A percentile compares a stretch with the other conserved stretches of the same genome.
phyloP scores from a whole-genome alignment of 1,140 invertebrate genomes.

The Akabosia matsudoensis region DNA sequence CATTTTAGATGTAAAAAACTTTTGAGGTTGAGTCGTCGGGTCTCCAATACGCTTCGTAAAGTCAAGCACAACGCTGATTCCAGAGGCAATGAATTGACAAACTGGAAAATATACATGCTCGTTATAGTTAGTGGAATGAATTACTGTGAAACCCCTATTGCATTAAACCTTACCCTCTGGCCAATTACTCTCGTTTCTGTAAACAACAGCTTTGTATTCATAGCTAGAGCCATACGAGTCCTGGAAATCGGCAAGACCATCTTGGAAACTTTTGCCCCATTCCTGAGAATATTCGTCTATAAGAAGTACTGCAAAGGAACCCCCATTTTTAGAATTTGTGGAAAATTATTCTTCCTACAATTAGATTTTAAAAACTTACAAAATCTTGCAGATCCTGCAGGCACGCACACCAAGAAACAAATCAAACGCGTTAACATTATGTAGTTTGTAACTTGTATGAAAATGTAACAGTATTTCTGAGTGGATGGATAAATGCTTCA shows the following conservation, averaged over 20 bases:
- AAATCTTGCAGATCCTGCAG: background rate
- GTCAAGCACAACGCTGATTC: slow-evolving; percentile 40
- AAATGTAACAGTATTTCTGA: too few relatives aligned
- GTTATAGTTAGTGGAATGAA: background rate
- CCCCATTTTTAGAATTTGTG: too few relatives aligned
- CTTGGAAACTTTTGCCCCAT: slow-evolving; percentile 1
- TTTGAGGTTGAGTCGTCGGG: slow-evolving; percentile 28
- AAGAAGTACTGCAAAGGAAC: background rate
- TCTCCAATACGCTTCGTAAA: slow-evolving; percentile 31
- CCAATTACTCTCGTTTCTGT: slow-evolving; percentile 1
- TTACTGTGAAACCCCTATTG: background rate
- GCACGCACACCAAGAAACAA: background rate
- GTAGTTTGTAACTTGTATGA: too few relatives aligned
- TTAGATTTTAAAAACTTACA: background rate
- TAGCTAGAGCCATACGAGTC: background rate
- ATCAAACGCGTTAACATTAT: too few relatives aligned
- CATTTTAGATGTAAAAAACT: slow-evolving; percentile 35
- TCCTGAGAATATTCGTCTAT: slow-evolving; percentile 8
- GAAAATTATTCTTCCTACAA: background rate
- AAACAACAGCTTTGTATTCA: slow-evolving; percentile 8
- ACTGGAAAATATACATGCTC: slow-evolving; percentile 27
- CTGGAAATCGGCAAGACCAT: slow-evolving; percentile 2
- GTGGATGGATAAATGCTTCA: too few relatives aligned
- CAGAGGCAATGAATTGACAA: slow-evolving; percentile 38
- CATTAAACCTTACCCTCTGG: background rate